phyloP scores from a whole-genome alignment of 2,797 vertebrate genomes.

The Alca torda region DNA sequence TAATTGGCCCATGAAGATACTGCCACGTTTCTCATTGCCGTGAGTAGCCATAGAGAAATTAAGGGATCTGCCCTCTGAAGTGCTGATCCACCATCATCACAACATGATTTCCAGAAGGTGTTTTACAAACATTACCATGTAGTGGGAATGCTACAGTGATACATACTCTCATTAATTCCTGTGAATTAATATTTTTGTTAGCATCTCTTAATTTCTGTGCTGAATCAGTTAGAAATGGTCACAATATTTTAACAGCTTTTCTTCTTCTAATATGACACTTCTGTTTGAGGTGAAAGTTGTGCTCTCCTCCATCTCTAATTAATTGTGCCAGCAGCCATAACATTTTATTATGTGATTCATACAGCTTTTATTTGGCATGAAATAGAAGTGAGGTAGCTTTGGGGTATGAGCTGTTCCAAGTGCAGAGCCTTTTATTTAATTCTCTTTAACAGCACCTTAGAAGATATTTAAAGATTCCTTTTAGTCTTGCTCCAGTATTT shows the following conservation, averaged over 20 bases:
- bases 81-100: background rate
- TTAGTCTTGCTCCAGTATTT: background rate
- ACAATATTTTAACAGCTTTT: conserved; percentile 48
- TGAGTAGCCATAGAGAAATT: background rate
- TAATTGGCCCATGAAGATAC: background rate
- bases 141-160: background rate
- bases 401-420: conserved; percentile 45
- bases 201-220: conserved; percentile 5
- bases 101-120: background rate
- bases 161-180: background rate
- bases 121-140: background rate
- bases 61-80: background rate
- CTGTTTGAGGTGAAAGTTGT: conserved; percentile 62
- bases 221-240: background rate
- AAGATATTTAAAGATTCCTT: conserved; percentile 39
- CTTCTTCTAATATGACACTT: conserved; percentile 30
- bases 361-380: conserved; percentile 68
- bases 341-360: conserved; percentile 69
- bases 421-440: conserved; percentile 56
- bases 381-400: conserved; percentile 58
- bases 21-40: rapidly evolving
- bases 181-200: conserved; percentile 40
- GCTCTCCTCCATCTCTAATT: conserved; percentile 63
- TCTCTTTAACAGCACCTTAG: conserved; percentile 57
- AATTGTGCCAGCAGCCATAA: conserved; percentile 67